Conservation (phyloP, 1,140 invertebrate genomes). For the Zaprionus nigranus region DNA sequence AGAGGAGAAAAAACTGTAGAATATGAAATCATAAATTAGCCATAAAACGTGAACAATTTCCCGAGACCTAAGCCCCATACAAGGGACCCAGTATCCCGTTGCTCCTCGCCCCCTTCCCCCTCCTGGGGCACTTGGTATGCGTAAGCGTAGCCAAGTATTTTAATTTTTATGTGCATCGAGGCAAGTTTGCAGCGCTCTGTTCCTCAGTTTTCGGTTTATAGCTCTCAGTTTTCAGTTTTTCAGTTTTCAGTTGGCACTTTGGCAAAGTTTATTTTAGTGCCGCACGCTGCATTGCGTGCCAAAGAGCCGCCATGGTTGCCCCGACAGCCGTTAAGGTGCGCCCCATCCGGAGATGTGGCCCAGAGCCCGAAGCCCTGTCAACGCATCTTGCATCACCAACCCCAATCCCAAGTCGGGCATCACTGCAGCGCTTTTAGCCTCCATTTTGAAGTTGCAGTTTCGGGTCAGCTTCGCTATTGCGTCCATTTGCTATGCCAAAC, state of each 20-base stretch:
- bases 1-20: conserved; percentile 13
- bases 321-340: conserved; percentile 21
- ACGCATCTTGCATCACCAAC: conserved; percentile 45
- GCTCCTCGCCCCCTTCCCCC: neutral
- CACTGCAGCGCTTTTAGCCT: conserved; percentile 36
- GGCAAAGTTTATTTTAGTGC: conserved; percentile 64
- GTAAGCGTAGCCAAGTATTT: conserved; percentile 67
- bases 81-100: neutral
- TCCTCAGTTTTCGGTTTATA: conserved; percentile 27
- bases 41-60: conserved; percentile 57
- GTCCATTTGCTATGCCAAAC: conserved; percentile 42
- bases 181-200: conserved; percentile 54
- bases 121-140: conserved; percentile 53
- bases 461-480: conserved; percentile 47
- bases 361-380: conserved; percentile 27
- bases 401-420: conserved; percentile 15
- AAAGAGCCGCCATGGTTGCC: conserved; percentile 33
- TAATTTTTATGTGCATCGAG: conserved; percentile 74
- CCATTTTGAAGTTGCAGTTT: conserved; percentile 48
- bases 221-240: conserved; percentile 34
- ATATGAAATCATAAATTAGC: conserved; percentile 69
- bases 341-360: neutral
- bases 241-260: conserved; percentile 45
- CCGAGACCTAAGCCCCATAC: neutral
- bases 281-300: conserved; percentile 65